Percentiles rank a stretch among this genome's conserved stretches.
phyloP scores from a whole-genome alignment of 2,113 vertebrate genomes.

The Hemichromis elongatus region DNA sequence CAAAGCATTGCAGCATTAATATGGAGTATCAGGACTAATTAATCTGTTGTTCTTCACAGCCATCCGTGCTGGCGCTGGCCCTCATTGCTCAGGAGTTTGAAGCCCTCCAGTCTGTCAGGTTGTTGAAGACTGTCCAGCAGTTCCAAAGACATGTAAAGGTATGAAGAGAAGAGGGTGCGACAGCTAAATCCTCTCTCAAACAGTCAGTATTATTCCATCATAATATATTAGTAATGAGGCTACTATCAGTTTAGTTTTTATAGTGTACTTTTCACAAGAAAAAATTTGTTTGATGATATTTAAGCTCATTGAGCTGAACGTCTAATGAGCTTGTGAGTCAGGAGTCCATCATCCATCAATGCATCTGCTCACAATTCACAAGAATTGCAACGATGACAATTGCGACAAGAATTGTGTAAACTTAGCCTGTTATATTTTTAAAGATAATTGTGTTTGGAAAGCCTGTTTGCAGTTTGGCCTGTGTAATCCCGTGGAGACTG shows the following conservation, averaged over 20 bases:
- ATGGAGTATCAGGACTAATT: not conserved
- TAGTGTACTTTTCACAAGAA: not conserved
- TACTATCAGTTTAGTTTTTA: not conserved
- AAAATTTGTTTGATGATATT: not conserved
- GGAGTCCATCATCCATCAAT: not conserved
- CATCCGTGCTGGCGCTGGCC: conserved; percentile 91
- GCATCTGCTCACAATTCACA: not conserved
- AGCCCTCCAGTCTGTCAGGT: conserved; percentile 78
- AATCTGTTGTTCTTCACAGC: conserved; percentile 66
- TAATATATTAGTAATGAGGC: not conserved
- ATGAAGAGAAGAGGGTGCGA: not conserved
- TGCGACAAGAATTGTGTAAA: too few species aligned
- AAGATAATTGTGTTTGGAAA: not conserved
- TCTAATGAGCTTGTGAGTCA: not conserved
- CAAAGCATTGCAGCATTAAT: not conserved
- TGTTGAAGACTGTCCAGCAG: conserved; percentile 83
- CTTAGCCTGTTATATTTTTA: not conserved
- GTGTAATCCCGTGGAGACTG: not conserved
- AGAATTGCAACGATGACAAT: too few species aligned
- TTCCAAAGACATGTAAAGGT: conserved; percentile 91
- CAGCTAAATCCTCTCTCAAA: not conserved
- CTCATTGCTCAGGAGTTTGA: conserved; percentile 90
- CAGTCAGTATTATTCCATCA: not conserved
- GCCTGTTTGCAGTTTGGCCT: not conserved
- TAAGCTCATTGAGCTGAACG: not conserved